These are phyloP conservation scores for Colletes collaris DNA, from an alignment of 2,888 invertebrate species.

Conservation along the genomic window DNA sequence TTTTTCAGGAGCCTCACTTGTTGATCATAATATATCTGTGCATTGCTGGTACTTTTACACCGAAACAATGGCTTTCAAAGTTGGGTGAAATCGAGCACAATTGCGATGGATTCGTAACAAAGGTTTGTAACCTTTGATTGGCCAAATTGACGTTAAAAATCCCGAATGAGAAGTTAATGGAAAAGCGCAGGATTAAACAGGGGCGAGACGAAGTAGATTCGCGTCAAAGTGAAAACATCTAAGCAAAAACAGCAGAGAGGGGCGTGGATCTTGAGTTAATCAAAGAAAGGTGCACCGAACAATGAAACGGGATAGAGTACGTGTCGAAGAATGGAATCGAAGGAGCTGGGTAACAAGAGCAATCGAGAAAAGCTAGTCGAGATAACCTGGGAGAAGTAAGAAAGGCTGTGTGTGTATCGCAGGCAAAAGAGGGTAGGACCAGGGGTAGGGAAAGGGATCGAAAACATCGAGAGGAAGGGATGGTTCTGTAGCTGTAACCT, in stretches of 20 bases:
- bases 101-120: too few relatives aligned
- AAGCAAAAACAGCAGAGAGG: conserved; percentile 5
- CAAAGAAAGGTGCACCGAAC: neutral
- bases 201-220: neutral
- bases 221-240: conserved; percentile 1
- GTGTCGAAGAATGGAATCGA: neutral
- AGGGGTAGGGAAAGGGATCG: neutral
- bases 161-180: neutral
- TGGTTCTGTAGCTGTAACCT: conserved; percentile 29
- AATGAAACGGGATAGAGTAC: neutral
- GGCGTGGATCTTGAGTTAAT: conserved; percentile 10
- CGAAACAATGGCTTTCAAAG: too few relatives aligned
- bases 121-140: too few relatives aligned
- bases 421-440: conserved; percentile 8
- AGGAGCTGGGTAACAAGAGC: conserved; percentile 20
- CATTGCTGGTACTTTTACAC: too few relatives aligned
- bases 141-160: neutral
- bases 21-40: too few relatives aligned
- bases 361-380: conserved; percentile 14
- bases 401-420: conserved; percentile 21
- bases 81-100: too few relatives aligned
- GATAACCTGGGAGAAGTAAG: conserved; percentile 30
- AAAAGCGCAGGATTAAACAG: conserved; percentile 20
- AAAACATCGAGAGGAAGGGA: neutral
- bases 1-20: too few relatives aligned